A percentile compares a stretch with the other conserved stretches of the same genome.
Conservation (phyloP, 2,888 invertebrate genomes). For the Cryptus viduatorius region DNA sequence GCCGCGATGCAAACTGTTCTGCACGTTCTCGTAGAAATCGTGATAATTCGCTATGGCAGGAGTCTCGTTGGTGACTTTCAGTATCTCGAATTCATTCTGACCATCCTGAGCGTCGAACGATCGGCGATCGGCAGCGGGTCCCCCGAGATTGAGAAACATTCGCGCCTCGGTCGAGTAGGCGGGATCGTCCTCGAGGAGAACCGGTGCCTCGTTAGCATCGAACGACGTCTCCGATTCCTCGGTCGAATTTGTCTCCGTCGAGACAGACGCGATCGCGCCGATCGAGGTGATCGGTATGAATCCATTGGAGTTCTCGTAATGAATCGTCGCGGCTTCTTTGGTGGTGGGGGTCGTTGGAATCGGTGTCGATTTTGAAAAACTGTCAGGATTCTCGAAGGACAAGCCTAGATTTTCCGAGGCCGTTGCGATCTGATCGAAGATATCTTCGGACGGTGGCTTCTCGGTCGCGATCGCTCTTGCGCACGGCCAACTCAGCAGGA, state of each 20-base stretch:
- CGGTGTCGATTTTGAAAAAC: background rate
- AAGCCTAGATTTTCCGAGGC: conserved; percentile 74
- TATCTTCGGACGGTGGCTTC: conserved; percentile 68
- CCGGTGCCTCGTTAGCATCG: background rate
- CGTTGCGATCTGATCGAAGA: conserved; percentile 79
- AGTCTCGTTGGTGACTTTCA: conserved; percentile 81
- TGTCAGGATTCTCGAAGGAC: conserved; percentile 44
- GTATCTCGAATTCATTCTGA: conserved; percentile 80
- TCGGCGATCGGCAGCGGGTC: conserved; percentile 75
- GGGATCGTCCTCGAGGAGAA: conserved; percentile 74
- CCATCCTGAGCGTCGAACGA: conserved; percentile 77
- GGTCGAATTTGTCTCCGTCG: background rate
- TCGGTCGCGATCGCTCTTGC: conserved; percentile 70
- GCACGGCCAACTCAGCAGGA: conserved; percentile 79
- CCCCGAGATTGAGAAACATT: conserved; percentile 76
- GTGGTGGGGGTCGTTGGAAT: conserved; percentile 34
- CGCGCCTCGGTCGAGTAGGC: conserved; percentile 78
- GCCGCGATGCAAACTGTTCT: conserved; percentile 57
- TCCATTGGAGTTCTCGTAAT: conserved; percentile 81
- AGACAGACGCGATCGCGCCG: background rate
- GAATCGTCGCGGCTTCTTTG: conserved; percentile 67
- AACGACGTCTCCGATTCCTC: background rate
- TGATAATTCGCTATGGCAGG: conserved; percentile 82
- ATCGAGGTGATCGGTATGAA: conserved; percentile 77
- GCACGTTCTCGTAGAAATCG: conserved; percentile 78